Percentiles rank a stretch among this genome's conserved stretches.
These are phyloP conservation scores for Drosophila lowei DNA, from an alignment of 1,140 invertebrate species.

Conservation along the genomic window DNA sequence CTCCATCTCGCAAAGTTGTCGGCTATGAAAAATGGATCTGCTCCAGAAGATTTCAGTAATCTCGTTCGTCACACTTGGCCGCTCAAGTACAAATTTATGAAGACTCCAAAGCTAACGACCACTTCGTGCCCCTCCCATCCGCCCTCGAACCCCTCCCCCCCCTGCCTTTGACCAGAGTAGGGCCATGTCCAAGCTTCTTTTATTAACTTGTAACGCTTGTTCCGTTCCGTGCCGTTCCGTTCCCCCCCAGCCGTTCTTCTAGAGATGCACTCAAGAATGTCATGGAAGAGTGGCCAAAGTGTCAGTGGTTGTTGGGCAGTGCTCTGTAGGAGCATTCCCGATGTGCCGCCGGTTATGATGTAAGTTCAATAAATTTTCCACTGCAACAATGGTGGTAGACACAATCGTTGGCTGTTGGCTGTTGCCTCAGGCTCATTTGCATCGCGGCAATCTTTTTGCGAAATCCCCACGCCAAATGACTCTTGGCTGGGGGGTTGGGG, in stretches of 20 bases:
- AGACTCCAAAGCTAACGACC: conserved; percentile 28
- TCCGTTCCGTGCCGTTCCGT: conserved; percentile 15
- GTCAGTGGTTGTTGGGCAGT: conserved; percentile 31
- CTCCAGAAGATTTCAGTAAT: conserved; percentile 83
- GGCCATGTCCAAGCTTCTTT: conserved; percentile 57
- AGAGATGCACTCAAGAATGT: conserved; percentile 75
- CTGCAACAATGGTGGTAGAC: conserved; percentile 52
- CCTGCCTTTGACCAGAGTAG: conserved; percentile 7
- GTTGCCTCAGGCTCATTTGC: conserved; percentile 56
- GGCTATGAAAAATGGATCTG: conserved; percentile 83
- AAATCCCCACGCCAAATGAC: conserved; percentile 58
- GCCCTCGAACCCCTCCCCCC: neutral
- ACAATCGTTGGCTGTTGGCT: conserved; percentile 21
- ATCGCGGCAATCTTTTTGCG: conserved; percentile 46
- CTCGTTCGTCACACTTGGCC: conserved; percentile 83
- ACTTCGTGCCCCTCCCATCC: neutral
- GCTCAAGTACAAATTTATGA: conserved; percentile 83
- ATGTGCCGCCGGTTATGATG: conserved; percentile 49
- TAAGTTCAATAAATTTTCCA: conserved; percentile 67
- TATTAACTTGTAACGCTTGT: conserved; percentile 72
- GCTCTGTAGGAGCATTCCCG: conserved; percentile 25
- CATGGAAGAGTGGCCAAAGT: conserved; percentile 68
- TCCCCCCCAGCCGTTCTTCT: neutral
- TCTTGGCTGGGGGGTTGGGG: neutral
- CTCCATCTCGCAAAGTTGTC: conserved; percentile 51